Base-by-base conservation (phyloP, 2,888 invertebrate genomes). In the Iselma pallidipennis region DNA sequence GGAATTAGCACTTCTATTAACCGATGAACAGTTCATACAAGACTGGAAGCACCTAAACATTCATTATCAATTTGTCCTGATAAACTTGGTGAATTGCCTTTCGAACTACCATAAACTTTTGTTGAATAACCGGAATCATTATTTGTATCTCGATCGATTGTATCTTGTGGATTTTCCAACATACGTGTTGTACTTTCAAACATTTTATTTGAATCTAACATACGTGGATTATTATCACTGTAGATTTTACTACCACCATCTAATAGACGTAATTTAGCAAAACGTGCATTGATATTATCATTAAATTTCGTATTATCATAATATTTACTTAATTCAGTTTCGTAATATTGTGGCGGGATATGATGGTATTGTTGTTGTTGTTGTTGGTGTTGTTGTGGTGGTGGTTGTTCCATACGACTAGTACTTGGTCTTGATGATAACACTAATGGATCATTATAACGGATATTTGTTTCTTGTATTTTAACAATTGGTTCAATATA, bases 91-190 rank as follows among this genome's bases (percentile, higher is more conserved):
- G 90, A 90, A 26, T 91, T 89, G 0, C 91, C 90, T 74, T 91
- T 89, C 6, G 90, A 90, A 68, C 91, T 91, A 0, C 90, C 91
- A 68, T 91, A 91, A 70, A 91, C 89, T 75, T 91, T 90, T 37
- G 92, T 92, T 72, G 92, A 92, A 78, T 94, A 94, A 0, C 94
- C 94, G 0, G 93, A 93, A 80, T 94, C 94, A 68, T 92, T 92
- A 76, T 90, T 92, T 0, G 88, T 88, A 72, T 90, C 90, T 55
- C 88, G 80, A 69, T 88, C 88, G 0, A 84, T 75, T 4, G 72
- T 77, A 57, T 81, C 80, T 49, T 77, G 76, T 5, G 75, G 75
- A 66, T 76, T 74, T 33, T 76, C 77, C 50, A 77, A 63, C 76
- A 77, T 76, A 48, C 76, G 70, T 4, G 76, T 71, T 4, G 76